phyloP scores from a whole-genome alignment of 2,888 invertebrate genomes.

The Dysmachus trigonus region DNA sequence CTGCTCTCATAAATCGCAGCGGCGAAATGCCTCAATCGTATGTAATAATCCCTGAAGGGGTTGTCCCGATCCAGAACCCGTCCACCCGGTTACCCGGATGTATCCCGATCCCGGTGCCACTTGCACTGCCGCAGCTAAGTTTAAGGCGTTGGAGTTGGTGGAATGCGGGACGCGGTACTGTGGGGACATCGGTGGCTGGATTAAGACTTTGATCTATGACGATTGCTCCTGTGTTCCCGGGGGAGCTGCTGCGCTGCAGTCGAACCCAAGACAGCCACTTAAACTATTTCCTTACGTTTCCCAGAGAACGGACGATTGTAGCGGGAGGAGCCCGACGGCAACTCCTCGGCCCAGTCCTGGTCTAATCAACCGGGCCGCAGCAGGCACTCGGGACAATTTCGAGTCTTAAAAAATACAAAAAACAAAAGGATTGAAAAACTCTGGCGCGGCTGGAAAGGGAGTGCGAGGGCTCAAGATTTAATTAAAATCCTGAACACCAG shows the following conservation, averaged over 20 bases:
- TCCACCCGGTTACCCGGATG: neutral
- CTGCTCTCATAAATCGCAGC: constrained; percentile 42
- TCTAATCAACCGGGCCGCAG: constrained; percentile 1
- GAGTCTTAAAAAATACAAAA: no score
- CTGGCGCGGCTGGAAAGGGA: neutral
- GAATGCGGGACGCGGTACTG: neutral
- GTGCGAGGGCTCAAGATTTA: constrained; percentile 35
- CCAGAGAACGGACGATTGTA: neutral
- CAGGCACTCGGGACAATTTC: neutral
- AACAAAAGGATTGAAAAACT: constrained; percentile 40
- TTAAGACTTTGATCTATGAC: constrained; percentile 46
- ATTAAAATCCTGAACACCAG: constrained; percentile 24
- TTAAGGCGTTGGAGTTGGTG: neutral
- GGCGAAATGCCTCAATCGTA: constrained; percentile 45
- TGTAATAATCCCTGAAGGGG: constrained; percentile 45
- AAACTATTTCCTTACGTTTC: constrained; percentile 8
- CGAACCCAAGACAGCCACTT: neutral
- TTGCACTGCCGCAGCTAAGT: neutral
- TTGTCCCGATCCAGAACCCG: constrained; percentile 18
- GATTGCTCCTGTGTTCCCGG: constrained; percentile 20
- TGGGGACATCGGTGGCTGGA: constrained; percentile 19
- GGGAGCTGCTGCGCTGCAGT: neutral
- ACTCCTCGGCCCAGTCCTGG: neutral
- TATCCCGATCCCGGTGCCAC: neutral
- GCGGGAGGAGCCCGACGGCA: neutral